Base-by-base conservation (phyloP, 2,113 vertebrate genomes). In the Leucosticte australis region DNA sequence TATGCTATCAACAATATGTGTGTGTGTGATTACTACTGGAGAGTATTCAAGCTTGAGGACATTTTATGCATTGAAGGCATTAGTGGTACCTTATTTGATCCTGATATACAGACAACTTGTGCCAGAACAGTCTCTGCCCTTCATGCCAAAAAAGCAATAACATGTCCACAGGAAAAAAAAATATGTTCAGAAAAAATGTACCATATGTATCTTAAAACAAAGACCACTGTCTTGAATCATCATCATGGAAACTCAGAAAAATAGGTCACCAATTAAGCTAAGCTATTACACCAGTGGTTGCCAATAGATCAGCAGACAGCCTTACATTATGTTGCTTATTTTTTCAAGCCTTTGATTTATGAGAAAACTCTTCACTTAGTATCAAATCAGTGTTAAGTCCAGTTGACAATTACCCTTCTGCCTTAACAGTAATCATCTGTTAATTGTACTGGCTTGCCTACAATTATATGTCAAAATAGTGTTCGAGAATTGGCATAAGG, bases 321-420 rank as follows among this genome's bases (percentile, higher is more conserved):
- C 68, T 83, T 83, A 85, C 12, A 12, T 73, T 77, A 35, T 69
- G 27, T 50, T 84, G 8, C 67, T 85, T 69, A 46, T 27, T 88
- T 79, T n/a, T 27, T 15, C 23, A 60, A 79, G 35, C 11, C 0
- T 90, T 92, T 90, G 46, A 53, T 64, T 71, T 69, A 47, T 22
- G 27, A 90, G 68, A 83, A 83, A 83, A 74, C 46, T 65, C 44
- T 76, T 85, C 62, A 63, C 65, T 82, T 85, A 22, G 21, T 88
- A 83, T 86, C 75, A 83, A 88, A 85, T 55, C 3, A 1, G 42
- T 55, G 28, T 69, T 62, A 77, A 73, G 88, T 95, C 83, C 92
- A 80, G 63, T 57, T 88, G 83, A 88, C 67, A 80, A 85, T 76
- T 85, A 55, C 46, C 79, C 55, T 93, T 93, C 78, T 90, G 78